phyloP scores from a whole-genome alignment of 2,797 vertebrate genomes.

The Smutsia temminckii region DNA sequence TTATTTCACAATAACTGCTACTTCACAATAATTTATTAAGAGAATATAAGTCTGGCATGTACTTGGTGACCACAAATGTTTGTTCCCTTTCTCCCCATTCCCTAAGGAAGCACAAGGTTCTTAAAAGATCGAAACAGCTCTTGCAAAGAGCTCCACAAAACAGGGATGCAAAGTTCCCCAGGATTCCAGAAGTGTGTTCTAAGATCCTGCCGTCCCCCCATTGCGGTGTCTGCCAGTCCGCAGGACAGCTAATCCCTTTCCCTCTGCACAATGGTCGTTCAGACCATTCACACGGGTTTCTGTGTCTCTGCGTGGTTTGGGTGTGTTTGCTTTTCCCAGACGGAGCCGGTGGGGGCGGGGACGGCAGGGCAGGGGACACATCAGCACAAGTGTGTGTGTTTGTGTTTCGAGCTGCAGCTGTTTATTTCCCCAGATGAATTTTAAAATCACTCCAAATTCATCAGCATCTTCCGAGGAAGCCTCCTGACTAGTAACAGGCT shows the following conservation, averaged over 20 bases:
- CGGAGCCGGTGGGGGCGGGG: neutral
- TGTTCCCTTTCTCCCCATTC: neutral
- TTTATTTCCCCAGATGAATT: constrained; percentile 67
- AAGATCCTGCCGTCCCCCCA: neutral
- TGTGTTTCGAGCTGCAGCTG: constrained; percentile 65
- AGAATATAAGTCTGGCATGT: neutral
- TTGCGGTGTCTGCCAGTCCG: neutral
- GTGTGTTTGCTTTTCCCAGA: neutral
- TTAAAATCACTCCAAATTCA: constrained; percentile 65
- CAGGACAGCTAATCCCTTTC: constrained; percentile 41
- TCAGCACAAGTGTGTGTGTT: neutral
- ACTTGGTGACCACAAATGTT: neutral
- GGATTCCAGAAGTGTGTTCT: neutral
- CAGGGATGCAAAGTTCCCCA: neutral
- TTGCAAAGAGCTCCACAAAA: neutral
- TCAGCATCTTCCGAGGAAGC: constrained; percentile 59
- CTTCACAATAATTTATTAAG: neutral
- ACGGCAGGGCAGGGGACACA: neutral
- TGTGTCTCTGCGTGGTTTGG: neutral
- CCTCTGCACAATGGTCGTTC: neutral
- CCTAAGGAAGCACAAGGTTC: neutral
- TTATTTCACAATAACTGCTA: neutral
- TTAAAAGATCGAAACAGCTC: neutral
- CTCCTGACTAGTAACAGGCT: neutral
- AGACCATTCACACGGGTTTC: neutral